Evolutionary conservation across 2,888 invertebrate species (phyloP).

Genomic region (Empis livida): DNA sequence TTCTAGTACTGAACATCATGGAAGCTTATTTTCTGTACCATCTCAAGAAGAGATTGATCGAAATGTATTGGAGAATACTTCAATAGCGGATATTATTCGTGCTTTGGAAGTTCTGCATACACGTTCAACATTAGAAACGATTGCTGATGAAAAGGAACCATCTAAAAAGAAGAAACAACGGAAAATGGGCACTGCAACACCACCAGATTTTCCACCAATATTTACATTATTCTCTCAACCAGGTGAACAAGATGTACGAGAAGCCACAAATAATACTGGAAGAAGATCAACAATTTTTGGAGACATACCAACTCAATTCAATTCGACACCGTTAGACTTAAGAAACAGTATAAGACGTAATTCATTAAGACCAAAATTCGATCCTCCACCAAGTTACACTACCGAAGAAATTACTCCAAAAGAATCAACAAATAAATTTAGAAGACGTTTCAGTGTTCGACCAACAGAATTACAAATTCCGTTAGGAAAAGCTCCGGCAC

Average conservation of each 20-base stretch:
- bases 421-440: neutral
- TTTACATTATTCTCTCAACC: slow-evolving; percentile 37
- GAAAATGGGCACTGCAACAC: slow-evolving; percentile 42
- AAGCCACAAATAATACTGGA: neutral
- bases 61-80: slow-evolving; percentile 62
- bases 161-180: slow-evolving; percentile 26
- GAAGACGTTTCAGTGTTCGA: slow-evolving; percentile 27
- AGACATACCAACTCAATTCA: slow-evolving; percentile 13
- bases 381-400: slow-evolving; percentile 31
- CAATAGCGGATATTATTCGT: slow-evolving; percentile 66
- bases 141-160: slow-evolving; percentile 3
- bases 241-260: slow-evolving; percentile 8
- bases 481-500: slow-evolving; percentile 31
- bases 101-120: slow-evolving; percentile 59
- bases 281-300: slow-evolving; percentile 31
- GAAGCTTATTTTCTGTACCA: slow-evolving; percentile 29
- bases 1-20: slow-evolving; percentile 16
- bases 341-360: slow-evolving; percentile 12
- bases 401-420: slow-evolving; percentile 17
- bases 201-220: slow-evolving; percentile 38
- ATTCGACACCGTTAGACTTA: neutral
- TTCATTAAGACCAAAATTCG: slow-evolving; percentile 21
- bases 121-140: slow-evolving; percentile 4
- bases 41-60: slow-evolving; percentile 25
- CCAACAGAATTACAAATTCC: slow-evolving; percentile 33